Evolutionary conservation across 35 echinoderm and acorn worm genomes (phyloP).

Genomic region (Apostichopus californicus): DNA sequence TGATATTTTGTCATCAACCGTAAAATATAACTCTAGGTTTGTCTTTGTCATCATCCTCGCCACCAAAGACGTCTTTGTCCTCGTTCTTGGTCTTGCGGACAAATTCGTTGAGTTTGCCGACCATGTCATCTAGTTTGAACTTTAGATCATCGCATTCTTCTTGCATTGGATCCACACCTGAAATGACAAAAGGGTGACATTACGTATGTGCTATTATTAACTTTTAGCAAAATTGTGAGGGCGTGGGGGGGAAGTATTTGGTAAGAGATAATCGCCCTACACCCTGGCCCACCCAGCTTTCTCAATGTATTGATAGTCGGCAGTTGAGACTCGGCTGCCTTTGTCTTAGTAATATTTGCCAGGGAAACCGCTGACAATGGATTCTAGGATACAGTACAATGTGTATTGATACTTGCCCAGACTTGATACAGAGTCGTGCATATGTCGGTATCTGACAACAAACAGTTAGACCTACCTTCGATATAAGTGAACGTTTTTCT

Average conservation of each 20-base stretch:
- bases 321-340: too few species aligned
- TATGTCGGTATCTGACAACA: too few species aligned
- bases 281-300: not conserved
- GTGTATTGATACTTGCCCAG: too few species aligned
- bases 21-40: conserved; percentile 76
- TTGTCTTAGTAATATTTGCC: too few species aligned
- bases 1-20: conserved; percentile 40
- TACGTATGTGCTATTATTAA: not conserved
- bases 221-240: too few species aligned
- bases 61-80: conserved; percentile 71
- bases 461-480: conserved; percentile 69
- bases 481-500: conserved; percentile 74
- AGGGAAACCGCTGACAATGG: not conserved
- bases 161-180: conserved; percentile 80
- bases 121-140: conserved; percentile 79
- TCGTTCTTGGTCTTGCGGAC: conserved; percentile 62
- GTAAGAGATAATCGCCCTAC: not conserved
- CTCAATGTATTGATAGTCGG: too few species aligned
- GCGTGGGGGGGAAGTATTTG: not conserved
- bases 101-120: conserved; percentile 82
- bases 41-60: conserved; percentile 52
- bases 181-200: not conserved
- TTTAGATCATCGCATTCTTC: conserved; percentile 74
- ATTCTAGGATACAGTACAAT: not conserved
- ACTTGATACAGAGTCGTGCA: too few species aligned